Evolutionary conservation across 2,797 vertebrate genomes (phyloP), one percentile per base, ranked within the genome.

Genomic region (Sebastes miniatus): DNA sequence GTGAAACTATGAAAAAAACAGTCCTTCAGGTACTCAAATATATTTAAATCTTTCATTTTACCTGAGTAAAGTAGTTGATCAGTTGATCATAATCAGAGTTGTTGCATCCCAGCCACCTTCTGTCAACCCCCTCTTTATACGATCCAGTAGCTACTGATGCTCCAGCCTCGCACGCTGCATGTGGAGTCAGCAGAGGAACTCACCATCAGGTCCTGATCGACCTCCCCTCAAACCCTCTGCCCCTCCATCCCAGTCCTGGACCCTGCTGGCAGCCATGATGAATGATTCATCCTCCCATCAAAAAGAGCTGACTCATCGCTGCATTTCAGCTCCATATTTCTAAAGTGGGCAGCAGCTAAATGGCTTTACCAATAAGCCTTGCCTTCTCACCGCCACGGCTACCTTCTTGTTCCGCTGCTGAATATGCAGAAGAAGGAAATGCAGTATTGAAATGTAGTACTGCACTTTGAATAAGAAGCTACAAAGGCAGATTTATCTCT

Each of bases 271-370:
- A 81, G 88, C 87, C 87, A 90, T 91, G 94, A 95, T 95, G 95
- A 95, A 95, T 94, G 95, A 95, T 94, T 95, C 94, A 94, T 94
- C 91, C 90, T 84, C 81, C 73, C 64, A 50, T 86, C 52, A 58
- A 86, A 88, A 91, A 92, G 66, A 71, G 93, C 94, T 94, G 95
- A 96, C 84, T 95, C 95, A 94, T 87, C 68, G 1, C 84, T 89
- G 77, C 86, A 83, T 88, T 90, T 87, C 84, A 79, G 83, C 90
- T 91, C 87, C 88, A 88, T 91, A 90, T 92, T 92, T 92, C 83
- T 87, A 88, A 83, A 93, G 88, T 83, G 80, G 86, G 88, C 84
- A 90, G 89, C 70, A 84, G 80, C 85, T 89, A 83, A 93, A 94
- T 84, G 89, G 88, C 71, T 93, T 89, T 79, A 88, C 87, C 91